Evolutionary conservation across 2,797 vertebrate species (phyloP), one percentile per base, ranked within the genome.

Genomic region (Typhlichthys subterraneus): DNA sequence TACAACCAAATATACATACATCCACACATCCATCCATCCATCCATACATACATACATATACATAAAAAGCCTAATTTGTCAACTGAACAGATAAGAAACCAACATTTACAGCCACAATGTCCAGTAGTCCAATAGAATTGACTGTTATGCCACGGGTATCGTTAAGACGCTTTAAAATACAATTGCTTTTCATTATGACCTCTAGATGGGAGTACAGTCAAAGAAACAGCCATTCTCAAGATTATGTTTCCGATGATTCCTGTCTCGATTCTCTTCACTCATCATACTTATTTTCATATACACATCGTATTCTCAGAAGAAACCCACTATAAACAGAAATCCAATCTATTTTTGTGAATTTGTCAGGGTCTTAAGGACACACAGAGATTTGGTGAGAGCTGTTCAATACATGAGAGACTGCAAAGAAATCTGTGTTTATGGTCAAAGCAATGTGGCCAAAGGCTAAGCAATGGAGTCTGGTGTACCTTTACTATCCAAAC

Each of bases 181-280:
- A 29, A 29, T 69, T 33, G 38, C 31, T 53, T n/a, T 33, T 5
- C 4, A 15, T 70, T 63, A n/a, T 75, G 69, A 66, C 87, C 92
- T 91, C 85, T 85, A 91, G 92, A 68, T 88, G 91, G 89, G 50
- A 50, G 62, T 69, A 63, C 38, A 75, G 70, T 5, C 45, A 73
- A 12, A 57, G 19, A 65, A 52, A 11, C 19, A 45, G 10, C 12
- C 46, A 49, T 3, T 38, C 3, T 13, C n/a, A 9, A 42, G 48
- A 42, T 49, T 58, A 2, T 46, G 2, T 47, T 2, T 67, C 59
- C n/a, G 14, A 50, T 57, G 9, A 53, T 48, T 12, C 45, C 29
- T 65, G 38, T 42, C 38, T 42, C 51, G 4, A n/a, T 19, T 59
- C 4, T 53, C 13, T 17, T 13, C 19, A 62, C 63, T 63, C 15